phyloP scores from a whole-genome alignment of 2,888 invertebrate genomes.

The Zele albiditarsus region DNA sequence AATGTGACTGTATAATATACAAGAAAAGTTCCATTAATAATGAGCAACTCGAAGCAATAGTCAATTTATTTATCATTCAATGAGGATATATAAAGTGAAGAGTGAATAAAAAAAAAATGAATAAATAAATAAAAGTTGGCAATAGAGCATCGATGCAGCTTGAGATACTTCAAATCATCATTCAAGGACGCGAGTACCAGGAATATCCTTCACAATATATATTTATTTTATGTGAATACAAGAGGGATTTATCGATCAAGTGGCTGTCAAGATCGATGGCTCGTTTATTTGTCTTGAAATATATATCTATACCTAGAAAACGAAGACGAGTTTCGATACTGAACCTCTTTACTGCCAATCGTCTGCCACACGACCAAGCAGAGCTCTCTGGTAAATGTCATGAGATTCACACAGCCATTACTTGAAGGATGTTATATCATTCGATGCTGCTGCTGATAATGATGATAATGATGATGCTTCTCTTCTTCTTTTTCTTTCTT shows the following conservation, averaged over 20 bases:
- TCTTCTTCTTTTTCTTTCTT: slow-evolving; percentile 18
- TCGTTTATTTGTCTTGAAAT: slow-evolving; percentile 3
- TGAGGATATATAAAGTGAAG: background rate
- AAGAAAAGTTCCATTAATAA: background rate
- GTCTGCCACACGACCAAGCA: slow-evolving; percentile 50
- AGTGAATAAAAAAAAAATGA: background rate
- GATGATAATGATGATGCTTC: slow-evolving; percentile 26
- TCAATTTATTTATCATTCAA: background rate
- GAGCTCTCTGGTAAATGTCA: slow-evolving; percentile 62
- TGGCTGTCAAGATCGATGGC: slow-evolving; percentile 34
- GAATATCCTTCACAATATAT: background rate
- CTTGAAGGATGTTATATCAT: slow-evolving; percentile 57
- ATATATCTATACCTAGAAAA: slow-evolving; percentile 3
- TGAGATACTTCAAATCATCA: background rate
- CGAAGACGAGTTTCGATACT: slow-evolving; percentile 50
- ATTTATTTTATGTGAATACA: slow-evolving; percentile 25
- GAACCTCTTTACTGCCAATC: slow-evolving; percentile 39
- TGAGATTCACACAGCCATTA: slow-evolving; percentile 68
- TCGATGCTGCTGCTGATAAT: slow-evolving; percentile 37
- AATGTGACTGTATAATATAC: background rate
- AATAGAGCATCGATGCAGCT: background rate
- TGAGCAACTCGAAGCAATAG: background rate
- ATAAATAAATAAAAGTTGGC: background rate
- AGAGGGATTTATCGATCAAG: slow-evolving; percentile 37
- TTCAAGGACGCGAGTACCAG: slow-evolving; percentile 24